phyloP scores from a whole-genome alignment of 2,113 vertebrate species.

The Actinemys pallida region DNA sequence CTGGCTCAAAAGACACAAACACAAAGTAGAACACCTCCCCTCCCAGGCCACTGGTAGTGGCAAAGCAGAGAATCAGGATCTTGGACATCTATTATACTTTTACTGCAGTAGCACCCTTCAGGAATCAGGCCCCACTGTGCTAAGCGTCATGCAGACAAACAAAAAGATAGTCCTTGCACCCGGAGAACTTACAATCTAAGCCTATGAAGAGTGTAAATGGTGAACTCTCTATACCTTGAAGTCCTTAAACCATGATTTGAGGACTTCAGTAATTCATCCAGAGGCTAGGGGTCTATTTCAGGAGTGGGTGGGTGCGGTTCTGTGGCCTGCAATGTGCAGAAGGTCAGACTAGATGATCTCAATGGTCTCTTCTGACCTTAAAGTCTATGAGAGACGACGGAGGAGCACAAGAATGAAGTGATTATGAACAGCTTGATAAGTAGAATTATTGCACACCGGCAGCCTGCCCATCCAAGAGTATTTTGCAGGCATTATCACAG shows the following conservation, averaged over 20 bases:
- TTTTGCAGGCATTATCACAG: neutral
- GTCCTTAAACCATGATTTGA: no score
- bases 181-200: neutral
- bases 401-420: neutral
- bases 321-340: no score
- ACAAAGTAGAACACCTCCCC: neutral
- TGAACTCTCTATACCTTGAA: no score
- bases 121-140: neutral
- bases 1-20: rapidly evolving
- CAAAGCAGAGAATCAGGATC: neutral
- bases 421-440: neutral
- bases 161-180: neutral
- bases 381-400: neutral
- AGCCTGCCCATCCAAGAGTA: neutral
- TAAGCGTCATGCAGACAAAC: neutral
- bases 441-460: neutral
- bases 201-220: no score
- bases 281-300: no score
- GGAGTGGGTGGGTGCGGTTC: no score
- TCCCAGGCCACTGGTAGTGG: neutral
- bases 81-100: neutral
- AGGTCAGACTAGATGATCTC: no score
- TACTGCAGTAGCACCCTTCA: rapidly evolving
- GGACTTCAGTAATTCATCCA: no score
- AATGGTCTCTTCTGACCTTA: no score